phyloP scores from a whole-genome alignment of 1,140 invertebrate species.

The Cydia splendana region DNA sequence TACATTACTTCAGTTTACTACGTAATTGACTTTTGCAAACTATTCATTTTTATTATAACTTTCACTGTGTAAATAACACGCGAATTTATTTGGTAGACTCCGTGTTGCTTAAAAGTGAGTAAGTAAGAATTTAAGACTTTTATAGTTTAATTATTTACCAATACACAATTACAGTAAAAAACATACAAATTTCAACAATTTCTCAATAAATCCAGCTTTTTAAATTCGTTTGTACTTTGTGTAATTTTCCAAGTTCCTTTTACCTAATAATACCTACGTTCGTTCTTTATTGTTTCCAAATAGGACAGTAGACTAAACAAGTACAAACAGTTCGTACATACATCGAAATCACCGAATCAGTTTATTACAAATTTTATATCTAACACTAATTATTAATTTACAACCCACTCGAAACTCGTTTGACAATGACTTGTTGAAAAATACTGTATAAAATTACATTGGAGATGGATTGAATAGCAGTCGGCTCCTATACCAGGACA shows the following conservation, averaged over 20 bases:
- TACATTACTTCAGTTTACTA: slow-evolving; percentile 15
- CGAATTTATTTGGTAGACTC: neutral
- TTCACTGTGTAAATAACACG: slow-evolving; percentile 1
- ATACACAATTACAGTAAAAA: too few species aligned
- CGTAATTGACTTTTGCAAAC: slow-evolving; percentile 19
- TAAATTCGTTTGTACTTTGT: too few species aligned
- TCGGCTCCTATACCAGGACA: neutral
- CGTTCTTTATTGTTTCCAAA: neutral
- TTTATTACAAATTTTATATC: neutral
- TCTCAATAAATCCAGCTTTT: too few species aligned
- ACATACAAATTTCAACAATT: too few species aligned
- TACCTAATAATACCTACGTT: too few species aligned
- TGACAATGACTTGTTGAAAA: neutral
- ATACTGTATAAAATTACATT: neutral
- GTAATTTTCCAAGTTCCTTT: too few species aligned
- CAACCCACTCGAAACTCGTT: neutral
- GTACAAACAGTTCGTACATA: neutral
- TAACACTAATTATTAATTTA: slow-evolving; percentile 2
- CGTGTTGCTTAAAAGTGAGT: too few species aligned
- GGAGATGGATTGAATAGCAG: neutral
- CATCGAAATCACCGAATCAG: neutral
- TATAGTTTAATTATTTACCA: too few species aligned
- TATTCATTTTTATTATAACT: slow-evolving; percentile 6
- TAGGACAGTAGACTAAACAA: neutral
- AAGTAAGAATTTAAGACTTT: too few species aligned